Evolutionary conservation across 2,888 invertebrate species (phyloP).

Genomic region (Meta bourneti): DNA sequence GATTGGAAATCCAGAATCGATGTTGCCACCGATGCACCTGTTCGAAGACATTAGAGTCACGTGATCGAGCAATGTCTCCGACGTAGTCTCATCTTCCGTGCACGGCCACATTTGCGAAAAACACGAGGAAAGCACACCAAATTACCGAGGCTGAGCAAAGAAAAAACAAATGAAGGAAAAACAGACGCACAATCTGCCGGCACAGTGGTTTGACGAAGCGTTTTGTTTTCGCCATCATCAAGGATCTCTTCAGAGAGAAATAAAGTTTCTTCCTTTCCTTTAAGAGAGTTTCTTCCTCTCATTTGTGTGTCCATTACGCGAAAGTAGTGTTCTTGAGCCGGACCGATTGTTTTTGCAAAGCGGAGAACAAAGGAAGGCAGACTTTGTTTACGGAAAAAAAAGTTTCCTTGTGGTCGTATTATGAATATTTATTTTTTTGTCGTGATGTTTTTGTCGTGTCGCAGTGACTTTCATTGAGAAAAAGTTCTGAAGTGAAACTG

Average conservation of each 20-base stretch:
- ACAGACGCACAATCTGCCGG: not conserved
- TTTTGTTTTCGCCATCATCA: not conserved
- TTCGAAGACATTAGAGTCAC: too few species aligned
- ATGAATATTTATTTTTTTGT: too few species aligned
- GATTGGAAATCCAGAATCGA: too few species aligned
- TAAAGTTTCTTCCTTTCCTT: not conserved
- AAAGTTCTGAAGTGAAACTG: too few species aligned
- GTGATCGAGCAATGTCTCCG: too few species aligned
- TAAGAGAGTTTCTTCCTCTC: not conserved
- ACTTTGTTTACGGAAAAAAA: constrained; percentile 14
- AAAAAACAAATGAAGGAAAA: not conserved
- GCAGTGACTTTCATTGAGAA: not conserved
- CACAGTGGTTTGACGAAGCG: constrained; percentile 2
- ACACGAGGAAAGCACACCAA: too few species aligned
- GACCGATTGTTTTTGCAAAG: constrained; percentile 24
- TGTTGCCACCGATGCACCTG: too few species aligned
- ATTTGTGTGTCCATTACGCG: not conserved
- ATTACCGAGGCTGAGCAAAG: too few species aligned
- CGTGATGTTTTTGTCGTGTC: not conserved
- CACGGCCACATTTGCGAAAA: too few species aligned
- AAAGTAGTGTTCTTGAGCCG: not conserved
- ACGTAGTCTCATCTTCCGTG: too few species aligned
- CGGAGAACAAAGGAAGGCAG: not conserved
- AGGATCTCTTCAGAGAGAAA: not conserved
- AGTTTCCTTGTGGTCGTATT: not conserved